Evolutionary conservation across 2,888 invertebrate species (phyloP), one percentile per base, ranked within the genome.

Genomic region (Rhamphomyia laevipes): DNA sequence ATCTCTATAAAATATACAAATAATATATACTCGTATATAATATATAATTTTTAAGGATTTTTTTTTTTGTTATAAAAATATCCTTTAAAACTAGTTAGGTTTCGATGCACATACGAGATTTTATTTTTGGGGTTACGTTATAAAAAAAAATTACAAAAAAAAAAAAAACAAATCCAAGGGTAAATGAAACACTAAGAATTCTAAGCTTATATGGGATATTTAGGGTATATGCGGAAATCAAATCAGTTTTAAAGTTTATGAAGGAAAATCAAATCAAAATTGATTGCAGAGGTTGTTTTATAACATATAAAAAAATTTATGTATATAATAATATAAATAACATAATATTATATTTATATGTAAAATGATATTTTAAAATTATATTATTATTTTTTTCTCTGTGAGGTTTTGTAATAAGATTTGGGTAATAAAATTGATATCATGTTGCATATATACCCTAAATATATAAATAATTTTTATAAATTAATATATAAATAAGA

Each of bases 261-360:
- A 42, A 42, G 42, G n/a, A 27, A 21, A 42, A 42, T 42, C 42
- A 42, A 42, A 42, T 42, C 42, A 42, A 27, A 42, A 27, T 42
- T 42, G 42, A 42, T 42, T 42, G 42, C 42, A 42, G 16, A n/a
- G 42, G 15, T 27, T 42, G n/a, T 27, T 9, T 15, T 23, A 11
- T 27, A 27, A 27, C 23, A 27, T 27, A 27, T 7, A 27, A 7
- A 27, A 27, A 27, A 27, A 27, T 7, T n/a, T n/a, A n/a, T n/a
- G n/a, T n/a, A n/a, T n/a, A n/a, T n/a, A n/a, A n/a, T n/a, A n/a
- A n/a, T n/a, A n/a, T n/a, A n/a, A n/a, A n/a, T 6, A 21, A 21
- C 21, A 21, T 4, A 21, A 21, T 21, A 21, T 21, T 21, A 21
- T 4, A 21, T 27, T 27, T 27, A n/a, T n/a, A 27, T 27, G 23